A percentile compares a stretch with the other conserved stretches of the same genome.
phyloP scores from a whole-genome alignment of 2,113 vertebrate genomes.

The Sisor rabdophorus region DNA sequence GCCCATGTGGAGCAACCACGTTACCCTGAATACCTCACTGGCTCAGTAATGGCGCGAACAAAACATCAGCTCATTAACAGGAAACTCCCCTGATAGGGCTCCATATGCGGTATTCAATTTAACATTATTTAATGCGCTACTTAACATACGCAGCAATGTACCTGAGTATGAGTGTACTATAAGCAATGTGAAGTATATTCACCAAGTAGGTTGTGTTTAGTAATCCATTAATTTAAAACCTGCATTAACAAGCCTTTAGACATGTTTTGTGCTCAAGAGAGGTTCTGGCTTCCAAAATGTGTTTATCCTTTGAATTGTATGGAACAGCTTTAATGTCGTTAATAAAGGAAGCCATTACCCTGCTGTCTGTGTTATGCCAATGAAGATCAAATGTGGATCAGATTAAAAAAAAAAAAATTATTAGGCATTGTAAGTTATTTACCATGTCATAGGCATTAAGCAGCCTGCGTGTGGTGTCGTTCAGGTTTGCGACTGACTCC shows the following conservation, averaged over 20 bases:
- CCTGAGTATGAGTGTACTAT: not conserved
- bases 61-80: not conserved
- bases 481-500: conserved; percentile 75
- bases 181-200: not conserved
- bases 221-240: not conserved
- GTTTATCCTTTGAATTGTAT: not conserved
- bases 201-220: not conserved
- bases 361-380: not conserved
- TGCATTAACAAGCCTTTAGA: not conserved
- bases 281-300: not conserved
- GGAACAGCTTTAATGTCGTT: not conserved
- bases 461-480: conserved; percentile 84
- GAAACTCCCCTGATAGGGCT: not conserved
- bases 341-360: not conserved
- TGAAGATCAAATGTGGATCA: too few relatives aligned
- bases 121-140: not conserved
- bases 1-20: not conserved
- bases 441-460: conserved; percentile 87
- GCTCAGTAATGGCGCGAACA: not conserved
- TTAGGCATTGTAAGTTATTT: conserved; percentile 37
- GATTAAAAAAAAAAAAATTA: too few relatives aligned
- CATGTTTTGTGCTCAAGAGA: not conserved
- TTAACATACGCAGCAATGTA: too few relatives aligned
- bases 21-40: not conserved
- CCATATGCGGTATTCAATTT: not conserved